Conservation (phyloP, 2,888 invertebrate species). For the Uropetala carovei region DNA sequence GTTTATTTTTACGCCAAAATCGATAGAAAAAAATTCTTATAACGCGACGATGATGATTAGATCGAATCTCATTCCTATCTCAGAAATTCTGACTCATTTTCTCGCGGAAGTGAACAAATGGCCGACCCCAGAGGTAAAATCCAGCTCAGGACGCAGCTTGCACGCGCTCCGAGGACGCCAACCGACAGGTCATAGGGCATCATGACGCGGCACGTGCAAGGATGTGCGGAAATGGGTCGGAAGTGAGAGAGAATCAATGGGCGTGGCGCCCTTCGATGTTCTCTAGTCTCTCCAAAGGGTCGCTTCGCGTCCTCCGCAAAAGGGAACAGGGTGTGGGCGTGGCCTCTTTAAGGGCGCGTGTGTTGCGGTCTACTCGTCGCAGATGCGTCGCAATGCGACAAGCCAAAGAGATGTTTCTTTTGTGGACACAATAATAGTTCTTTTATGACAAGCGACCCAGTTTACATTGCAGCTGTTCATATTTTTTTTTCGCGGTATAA, state of each 20-base stretch:
- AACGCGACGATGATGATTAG: too few species aligned
- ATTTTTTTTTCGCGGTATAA: not conserved
- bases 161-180: not conserved
- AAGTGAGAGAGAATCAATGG: slow-evolving; percentile 19
- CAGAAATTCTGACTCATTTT: too few species aligned
- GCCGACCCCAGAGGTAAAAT: too few species aligned
- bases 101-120: too few species aligned
- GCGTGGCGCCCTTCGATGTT: not conserved
- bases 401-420: not conserved
- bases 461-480: slow-evolving; percentile 10
- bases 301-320: not conserved
- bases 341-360: not conserved
- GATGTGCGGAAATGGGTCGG: not conserved
- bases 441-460: not conserved
- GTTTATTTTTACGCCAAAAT: too few species aligned
- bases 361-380: not conserved
- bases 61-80: too few species aligned
- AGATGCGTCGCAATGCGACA: not conserved
- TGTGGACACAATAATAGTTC: not conserved
- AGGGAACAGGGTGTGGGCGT: not conserved
- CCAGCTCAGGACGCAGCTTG: too few species aligned
- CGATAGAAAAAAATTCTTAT: too few species aligned
- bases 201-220: not conserved
- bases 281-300: not conserved
- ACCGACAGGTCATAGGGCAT: not conserved